Percentiles rank a stretch among this genome's conserved stretches.
Conservation (phyloP, 2,113 vertebrate genomes). For the Equus przewalskii region DNA sequence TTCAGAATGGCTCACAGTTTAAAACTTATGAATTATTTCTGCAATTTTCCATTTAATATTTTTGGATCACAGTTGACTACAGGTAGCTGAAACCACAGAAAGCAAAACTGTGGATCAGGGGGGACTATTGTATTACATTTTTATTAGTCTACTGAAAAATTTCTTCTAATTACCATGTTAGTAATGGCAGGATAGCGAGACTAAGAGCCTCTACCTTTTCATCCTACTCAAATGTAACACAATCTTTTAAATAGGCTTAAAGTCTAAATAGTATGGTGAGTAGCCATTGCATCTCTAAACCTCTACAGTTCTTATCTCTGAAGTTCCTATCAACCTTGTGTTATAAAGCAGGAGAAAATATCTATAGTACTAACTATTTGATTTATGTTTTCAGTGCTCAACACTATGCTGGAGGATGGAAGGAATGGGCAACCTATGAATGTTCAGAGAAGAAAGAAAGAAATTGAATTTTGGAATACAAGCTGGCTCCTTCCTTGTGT, state of each 20-base stretch:
- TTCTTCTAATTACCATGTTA: slow-evolving; percentile 17
- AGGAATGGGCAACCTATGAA: slow-evolving; percentile 94
- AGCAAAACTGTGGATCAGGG: too few relatives aligned
- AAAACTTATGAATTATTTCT: too few relatives aligned
- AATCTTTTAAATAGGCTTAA: neutral
- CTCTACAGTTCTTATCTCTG: neutral
- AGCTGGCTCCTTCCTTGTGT: neutral
- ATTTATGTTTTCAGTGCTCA: slow-evolving; percentile 89
- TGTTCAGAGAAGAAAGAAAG: slow-evolving; percentile 84
- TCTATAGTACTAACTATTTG: neutral
- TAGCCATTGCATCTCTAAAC: neutral
- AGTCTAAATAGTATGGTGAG: neutral
- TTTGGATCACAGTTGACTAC: too few relatives aligned
- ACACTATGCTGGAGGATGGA: slow-evolving; percentile 94
- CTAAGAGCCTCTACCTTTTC: neutral
- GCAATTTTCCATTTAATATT: too few relatives aligned
- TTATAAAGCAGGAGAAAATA: slow-evolving; percentile 33
- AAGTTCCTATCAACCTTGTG: neutral
- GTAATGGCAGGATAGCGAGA: neutral
- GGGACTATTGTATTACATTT: neutral
- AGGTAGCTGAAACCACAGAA: too few relatives aligned
- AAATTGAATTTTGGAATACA: slow-evolving; percentile 72
- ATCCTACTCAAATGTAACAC: slow-evolving; percentile 15
- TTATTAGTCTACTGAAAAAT: neutral
- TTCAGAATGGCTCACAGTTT: too few relatives aligned